These are phyloP conservation scores for Oscheius onirici DNA, from an alignment of 2,888 invertebrate genomes.

Conservation along the genomic window DNA sequence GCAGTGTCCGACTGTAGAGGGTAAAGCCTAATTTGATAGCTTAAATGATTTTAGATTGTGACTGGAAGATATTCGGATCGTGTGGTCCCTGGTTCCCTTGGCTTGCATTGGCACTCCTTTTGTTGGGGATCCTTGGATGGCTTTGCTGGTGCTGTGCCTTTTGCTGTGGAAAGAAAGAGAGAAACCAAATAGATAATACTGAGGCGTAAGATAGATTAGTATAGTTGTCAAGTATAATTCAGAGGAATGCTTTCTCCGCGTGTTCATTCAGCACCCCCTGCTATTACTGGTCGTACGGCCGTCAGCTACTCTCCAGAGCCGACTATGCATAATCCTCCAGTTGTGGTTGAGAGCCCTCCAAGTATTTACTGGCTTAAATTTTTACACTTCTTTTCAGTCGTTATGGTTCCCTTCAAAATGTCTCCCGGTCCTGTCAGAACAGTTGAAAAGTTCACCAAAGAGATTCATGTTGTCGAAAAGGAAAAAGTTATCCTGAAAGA, in stretches of 20 bases:
- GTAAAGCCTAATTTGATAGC: too few species aligned
- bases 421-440: neutral
- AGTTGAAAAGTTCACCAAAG: conserved; percentile 29
- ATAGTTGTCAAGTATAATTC: neutral
- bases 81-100: conserved; percentile 19
- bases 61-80: conserved; percentile 15
- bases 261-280: neutral
- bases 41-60: conserved; percentile 19
- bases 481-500: conserved; percentile 37
- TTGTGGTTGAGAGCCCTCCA: conserved; percentile 11
- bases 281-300: neutral
- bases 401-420: conserved; percentile 8
- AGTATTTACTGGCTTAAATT: neutral
- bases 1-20: neutral
- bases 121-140: neutral
- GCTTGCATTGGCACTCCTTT: neutral
- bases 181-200: neutral
- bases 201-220: neutral
- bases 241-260: neutral
- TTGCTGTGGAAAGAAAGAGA: neutral
- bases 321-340: neutral
- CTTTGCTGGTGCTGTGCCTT: neutral
- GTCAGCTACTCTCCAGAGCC: conserved; percentile 21
- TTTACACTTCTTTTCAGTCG: neutral
- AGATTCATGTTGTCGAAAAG: conserved; percentile 41